Base-by-base conservation (phyloP, 2,113 vertebrate species). In the Coptodon rendalli region DNA sequence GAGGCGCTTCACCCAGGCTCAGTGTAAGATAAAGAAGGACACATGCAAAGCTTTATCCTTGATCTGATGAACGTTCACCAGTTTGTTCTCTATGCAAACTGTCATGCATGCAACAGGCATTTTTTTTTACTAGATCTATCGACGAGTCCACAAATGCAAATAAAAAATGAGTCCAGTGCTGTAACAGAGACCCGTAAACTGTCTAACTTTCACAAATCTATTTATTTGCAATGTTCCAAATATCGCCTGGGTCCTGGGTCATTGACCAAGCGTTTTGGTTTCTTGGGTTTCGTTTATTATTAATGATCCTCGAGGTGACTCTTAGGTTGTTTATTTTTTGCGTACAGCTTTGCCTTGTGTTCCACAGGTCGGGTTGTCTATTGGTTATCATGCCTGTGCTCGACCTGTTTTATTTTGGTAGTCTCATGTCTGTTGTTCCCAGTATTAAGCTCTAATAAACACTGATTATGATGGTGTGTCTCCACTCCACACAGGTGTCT, bases 281-380 rank as follows among this genome's bases (percentile, higher is more conserved):
- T 4, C 34, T 68, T 13, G 34, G 17, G 34, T 40, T 68, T 38
- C 8, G 63, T 68, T 68, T 68, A 40, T 40, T 22, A 22, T 22
- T 68, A 40, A 40, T 68, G 34, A 68, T 68, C 34, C 34, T 0
- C 1, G 3, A 8, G 36, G 2, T 0, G 36, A 68, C 13, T 12
- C 36, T 68, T 40, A 68, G 63, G 19, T 68, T 68, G 19, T 68
- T 68, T 40, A 22, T 40, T 40, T 13, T 40, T 68, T 40, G 17
- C 17, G 0, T 63, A 3, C 59, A 63, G 31, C 2, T 38, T 61
- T 61, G 8, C 57, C 8, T 0, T 40, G 63, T 40, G 34, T 0
- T 63, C 59, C 31, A 6, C 59, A 19, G 9, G 59, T 63, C 16
- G 1, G 16, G 16, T 36, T 4, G 31, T 63, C 31, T 36, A 1